Conservation (phyloP, 2,888 invertebrate species). For the Cheiracanthium punctorium region DNA sequence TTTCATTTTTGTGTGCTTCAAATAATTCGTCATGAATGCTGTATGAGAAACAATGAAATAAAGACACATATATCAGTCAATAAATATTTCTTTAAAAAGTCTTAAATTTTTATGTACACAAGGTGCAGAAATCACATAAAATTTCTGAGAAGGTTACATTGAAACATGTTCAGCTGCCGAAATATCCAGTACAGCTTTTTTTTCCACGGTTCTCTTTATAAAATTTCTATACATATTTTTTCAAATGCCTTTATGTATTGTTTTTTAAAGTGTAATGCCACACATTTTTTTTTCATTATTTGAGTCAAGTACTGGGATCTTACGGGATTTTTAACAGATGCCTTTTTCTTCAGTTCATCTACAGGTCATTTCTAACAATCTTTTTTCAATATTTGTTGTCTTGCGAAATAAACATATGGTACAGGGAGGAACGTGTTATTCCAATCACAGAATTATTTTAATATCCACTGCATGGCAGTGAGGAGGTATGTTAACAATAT, state of each 20-base stretch:
- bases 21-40: no score
- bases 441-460: conserved; percentile 49
- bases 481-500: background rate
- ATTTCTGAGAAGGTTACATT: background rate
- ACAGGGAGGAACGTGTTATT: conserved; percentile 30
- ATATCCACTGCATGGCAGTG: conserved; percentile 63
- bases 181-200: background rate
- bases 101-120: conserved; percentile 7
- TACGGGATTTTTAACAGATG: background rate
- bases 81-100: conserved; percentile 2
- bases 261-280: no score
- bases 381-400: conserved; percentile 3
- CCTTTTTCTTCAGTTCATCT: background rate
- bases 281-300: no score
- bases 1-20: no score
- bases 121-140: conserved; percentile 13
- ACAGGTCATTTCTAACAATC: background rate
- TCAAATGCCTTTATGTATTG: no score
- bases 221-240: no score
- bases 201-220: no score
- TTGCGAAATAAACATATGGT: conserved; percentile 11
- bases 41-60: background rate
- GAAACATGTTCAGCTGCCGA: background rate
- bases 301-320: background rate
- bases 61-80: background rate